Base-by-base conservation (phyloP, 2,113 vertebrate species). In the Polyodon spathula region DNA sequence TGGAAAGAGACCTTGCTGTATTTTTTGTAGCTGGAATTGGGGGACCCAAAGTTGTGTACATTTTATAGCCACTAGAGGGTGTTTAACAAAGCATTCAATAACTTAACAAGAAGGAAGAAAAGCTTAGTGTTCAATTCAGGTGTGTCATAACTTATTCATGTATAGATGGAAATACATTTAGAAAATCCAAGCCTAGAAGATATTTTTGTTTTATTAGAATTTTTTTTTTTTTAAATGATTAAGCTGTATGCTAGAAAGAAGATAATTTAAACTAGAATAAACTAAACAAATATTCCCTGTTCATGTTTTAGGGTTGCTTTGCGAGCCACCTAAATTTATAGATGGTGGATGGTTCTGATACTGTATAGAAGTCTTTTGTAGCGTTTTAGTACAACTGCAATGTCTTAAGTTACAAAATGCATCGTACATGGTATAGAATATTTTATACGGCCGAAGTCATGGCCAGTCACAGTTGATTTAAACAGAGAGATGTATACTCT, bases 281-380 rank as follows among this genome's bases (percentile, higher is more conserved):
- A 66, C 71, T 63, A 68, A 72, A 64, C 66, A 58, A 75, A 66
- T 82, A 71, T 76, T 75, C 60, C 71, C 72, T 70, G 54, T 61
- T 69, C 66, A 68, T 68, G 68, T 71, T 68, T 71, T 63, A 72
- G 61, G 83, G 80, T 82, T 76, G 81, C 81, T 79, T 77, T 81
- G 69, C 52, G 17, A 52, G 44, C 56, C 59, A 57, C 16, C 44
- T 14, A 10, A 10, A 14, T 14, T 2, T 5, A 8, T 46, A 46
- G 44, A 5, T 46, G 44, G 44, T 46, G 44, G 44, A 5, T 4
- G 2, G 14, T 46, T 10, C 44, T 4, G 14, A 14, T 14, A 10
- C 44, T 10, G 44, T 46, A 46, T 14, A 2, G 8, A 3, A 14
- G 8, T 46, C 8, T 46, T 14, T 10, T 46, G 4, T 46, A 46